Evolutionary conservation across 2,113 vertebrate genomes (phyloP).

Genomic region (Gadus chalcogrammus): DNA sequence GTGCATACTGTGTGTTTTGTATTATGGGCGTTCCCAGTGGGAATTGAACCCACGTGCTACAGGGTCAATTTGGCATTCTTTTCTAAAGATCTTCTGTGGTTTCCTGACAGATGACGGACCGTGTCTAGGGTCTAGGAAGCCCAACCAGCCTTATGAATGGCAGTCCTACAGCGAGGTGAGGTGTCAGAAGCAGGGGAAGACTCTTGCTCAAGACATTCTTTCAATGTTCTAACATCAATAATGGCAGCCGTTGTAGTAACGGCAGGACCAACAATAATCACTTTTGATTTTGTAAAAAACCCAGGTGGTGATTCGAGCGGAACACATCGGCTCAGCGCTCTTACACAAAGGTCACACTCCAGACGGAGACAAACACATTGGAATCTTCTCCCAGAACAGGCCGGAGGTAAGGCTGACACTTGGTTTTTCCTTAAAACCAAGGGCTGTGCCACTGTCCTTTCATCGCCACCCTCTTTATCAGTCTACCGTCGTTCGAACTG

Average conservation of each 20-base stretch:
- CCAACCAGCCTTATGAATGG: constrained; percentile 93
- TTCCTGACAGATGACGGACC: constrained; percentile 82
- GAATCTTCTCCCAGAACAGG: constrained; percentile 94
- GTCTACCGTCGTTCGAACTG: too few relatives aligned
- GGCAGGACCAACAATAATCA: background rate
- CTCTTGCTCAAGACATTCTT: background rate
- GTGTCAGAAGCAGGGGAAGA: background rate
- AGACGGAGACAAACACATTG: constrained; percentile 77
- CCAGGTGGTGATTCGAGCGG: constrained; percentile 79
- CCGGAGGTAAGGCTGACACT: constrained; percentile 80
- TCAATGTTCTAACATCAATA: too few relatives aligned
- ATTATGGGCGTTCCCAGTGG: too few relatives aligned
- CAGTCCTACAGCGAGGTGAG: constrained; percentile 88
- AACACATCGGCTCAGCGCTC: constrained; percentile 84
- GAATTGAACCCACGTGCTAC: too few relatives aligned
- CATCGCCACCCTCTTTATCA: too few relatives aligned
- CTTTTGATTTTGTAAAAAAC: constrained; percentile 11
- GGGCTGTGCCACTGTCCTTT: too few relatives aligned
- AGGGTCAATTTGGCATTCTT: constrained; percentile 10
- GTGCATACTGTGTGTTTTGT: too few relatives aligned
- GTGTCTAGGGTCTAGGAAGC: constrained; percentile 89
- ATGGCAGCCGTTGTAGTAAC: background rate
- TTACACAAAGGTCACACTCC: constrained; percentile 84
- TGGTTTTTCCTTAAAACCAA: background rate
- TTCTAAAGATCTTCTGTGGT: constrained; percentile 1